phyloP scores from a whole-genome alignment of 1,140 invertebrate genomes.

The Argopecten irradians region DNA sequence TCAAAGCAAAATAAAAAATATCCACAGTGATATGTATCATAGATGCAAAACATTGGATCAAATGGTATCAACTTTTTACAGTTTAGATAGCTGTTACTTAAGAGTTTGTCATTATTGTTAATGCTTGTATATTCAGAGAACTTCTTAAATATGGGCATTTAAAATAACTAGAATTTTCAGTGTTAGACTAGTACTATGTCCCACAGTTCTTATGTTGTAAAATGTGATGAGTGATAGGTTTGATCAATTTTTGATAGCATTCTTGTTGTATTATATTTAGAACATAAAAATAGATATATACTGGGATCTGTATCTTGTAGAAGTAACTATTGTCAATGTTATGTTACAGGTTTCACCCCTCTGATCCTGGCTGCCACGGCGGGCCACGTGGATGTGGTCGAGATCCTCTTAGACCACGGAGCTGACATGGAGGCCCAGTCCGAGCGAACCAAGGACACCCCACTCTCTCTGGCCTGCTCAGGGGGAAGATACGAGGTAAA shows the following conservation, averaged over 20 bases:
- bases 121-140: no score
- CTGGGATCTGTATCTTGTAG: no score
- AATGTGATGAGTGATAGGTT: not conserved
- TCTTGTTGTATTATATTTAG: not conserved
- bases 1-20: conserved; percentile 4
- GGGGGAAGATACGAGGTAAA: conserved; percentile 93
- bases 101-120: no score
- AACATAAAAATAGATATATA: no score
- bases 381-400: conserved; percentile 96
- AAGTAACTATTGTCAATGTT: not conserved
- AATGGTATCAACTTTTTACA: not conserved
- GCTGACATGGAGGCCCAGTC: conserved; percentile 99
- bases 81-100: no score
- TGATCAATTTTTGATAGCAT: not conserved
- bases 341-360: conserved; percentile 90
- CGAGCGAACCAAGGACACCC: conserved; percentile 99
- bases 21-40: not conserved
- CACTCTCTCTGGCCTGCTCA: conserved; percentile 97
- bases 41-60: not conserved
- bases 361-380: conserved; percentile 97
- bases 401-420: conserved; percentile 93
- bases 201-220: not conserved
- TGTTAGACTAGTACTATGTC: no score
- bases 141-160: no score
- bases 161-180: no score